Evolutionary conservation across 2,888 invertebrate species (phyloP).

Genomic region (Blastobasis adustella): DNA sequence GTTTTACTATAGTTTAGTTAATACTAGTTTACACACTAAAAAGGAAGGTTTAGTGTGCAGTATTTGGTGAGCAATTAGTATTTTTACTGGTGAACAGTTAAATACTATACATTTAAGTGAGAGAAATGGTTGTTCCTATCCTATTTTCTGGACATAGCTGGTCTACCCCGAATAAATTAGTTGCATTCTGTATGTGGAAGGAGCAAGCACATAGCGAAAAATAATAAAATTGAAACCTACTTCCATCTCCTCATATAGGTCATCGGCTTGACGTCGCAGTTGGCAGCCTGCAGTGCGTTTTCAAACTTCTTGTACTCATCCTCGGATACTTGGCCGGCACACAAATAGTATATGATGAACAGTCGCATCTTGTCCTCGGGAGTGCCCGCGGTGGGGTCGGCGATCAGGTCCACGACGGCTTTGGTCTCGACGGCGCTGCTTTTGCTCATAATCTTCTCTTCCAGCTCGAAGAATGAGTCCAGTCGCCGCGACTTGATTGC

Average conservation of each 20-base stretch:
- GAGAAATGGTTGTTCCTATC: no score
- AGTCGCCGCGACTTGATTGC: constrained; percentile 91
- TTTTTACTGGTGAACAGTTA: not conserved
- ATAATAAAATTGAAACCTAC: constrained; percentile 60
- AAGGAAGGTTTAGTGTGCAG: no score
- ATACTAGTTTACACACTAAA: no score
- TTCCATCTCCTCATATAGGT: constrained; percentile 96
- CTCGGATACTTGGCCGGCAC: constrained; percentile 85
- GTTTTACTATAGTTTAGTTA: no score
- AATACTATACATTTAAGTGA: no score
- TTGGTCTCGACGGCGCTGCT: constrained; percentile 82
- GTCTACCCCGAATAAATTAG: no score
- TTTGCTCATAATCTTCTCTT: constrained; percentile 97
- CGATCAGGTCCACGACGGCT: constrained; percentile 89
- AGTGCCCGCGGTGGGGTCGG: constrained; percentile 90
- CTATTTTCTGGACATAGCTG: no score
- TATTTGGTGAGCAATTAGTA: no score
- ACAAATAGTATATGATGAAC: constrained; percentile 94
- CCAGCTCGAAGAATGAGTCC: constrained; percentile 97
- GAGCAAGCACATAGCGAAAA: not conserved
- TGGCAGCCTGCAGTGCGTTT: constrained; percentile 83
- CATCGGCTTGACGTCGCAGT: constrained; percentile 90
- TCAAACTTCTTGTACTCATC: constrained; percentile 90
- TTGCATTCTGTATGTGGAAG: no score
- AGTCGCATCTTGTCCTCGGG: constrained; percentile 94